Percentiles rank a stretch among this genome's conserved stretches.
Conservation (phyloP, 2,113 vertebrate species). For the Eolophus roseicapilla region DNA sequence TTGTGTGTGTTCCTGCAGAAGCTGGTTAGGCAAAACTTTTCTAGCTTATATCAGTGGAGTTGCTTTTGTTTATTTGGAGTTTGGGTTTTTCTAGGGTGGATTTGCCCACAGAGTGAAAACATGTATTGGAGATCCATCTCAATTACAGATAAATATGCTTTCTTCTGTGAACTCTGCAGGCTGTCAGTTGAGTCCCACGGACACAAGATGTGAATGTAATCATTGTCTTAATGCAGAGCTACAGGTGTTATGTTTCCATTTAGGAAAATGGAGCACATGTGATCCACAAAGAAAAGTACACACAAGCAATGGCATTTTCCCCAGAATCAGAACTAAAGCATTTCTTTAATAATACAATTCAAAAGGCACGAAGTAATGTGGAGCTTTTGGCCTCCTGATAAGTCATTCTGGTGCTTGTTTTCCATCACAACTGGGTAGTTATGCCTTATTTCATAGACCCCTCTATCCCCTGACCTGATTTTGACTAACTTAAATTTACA, state of each 20-base stretch:
- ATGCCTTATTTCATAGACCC: background rate
- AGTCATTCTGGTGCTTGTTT: background rate
- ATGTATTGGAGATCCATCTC: background rate
- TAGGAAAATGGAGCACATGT: background rate
- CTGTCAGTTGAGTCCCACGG: background rate
- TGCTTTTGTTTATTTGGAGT: background rate
- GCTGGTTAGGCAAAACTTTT: background rate
- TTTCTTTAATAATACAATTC: background rate
- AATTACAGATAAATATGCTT: background rate
- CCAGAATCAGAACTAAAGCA: background rate
- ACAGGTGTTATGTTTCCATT: background rate
- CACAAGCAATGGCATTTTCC: background rate
- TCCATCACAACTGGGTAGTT: background rate
- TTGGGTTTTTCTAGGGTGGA: background rate
- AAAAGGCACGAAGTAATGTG: background rate
- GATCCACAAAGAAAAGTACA: background rate
- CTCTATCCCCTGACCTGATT: background rate
- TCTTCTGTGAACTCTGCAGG: background rate
- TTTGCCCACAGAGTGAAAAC: background rate
- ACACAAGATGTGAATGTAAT: background rate
- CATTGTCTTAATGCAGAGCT: background rate
- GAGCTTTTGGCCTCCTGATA: background rate
- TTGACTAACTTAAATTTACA: background rate
- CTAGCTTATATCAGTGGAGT: background rate
- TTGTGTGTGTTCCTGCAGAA: background rate